Evolutionary conservation across 2,888 invertebrate species (phyloP), one percentile per base, ranked within the genome.

Genomic region (Strigamia maritima): DNA sequence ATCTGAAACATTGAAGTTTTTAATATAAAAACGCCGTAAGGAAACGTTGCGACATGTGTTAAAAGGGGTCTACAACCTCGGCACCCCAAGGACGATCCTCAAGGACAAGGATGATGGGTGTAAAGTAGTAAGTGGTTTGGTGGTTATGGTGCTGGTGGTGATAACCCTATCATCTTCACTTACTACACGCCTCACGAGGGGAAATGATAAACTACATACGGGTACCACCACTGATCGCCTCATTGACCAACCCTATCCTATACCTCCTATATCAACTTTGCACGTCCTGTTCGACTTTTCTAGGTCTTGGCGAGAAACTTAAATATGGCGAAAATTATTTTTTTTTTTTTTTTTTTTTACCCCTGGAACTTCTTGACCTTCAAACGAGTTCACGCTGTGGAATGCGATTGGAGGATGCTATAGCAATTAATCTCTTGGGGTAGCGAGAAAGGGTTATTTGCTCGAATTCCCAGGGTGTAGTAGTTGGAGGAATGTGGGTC

Each of bases 41-140:
- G n/a, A n/a, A n/a, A 54, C 8, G 54, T 54, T 54, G 54, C 54
- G 54, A 54, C 54, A 54, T 54, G 54, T 54, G 54, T 19, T 19
- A 19, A 54, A 35, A 54, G 19, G 54, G 54, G 54, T 54, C 54
- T 54, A 54, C 54, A 54, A 54, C 54, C 54, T 54, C 19, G 19
- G 54, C 54, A 54, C 54, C 54, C 54, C 54, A 54, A 54, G 54
- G 54, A 54, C 54, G 54, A 19, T 54, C 54, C 54, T 54, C 54
- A 54, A 54, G 54, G 54, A 54, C 54, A 54, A 54, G 54, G 54
- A 54, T 54, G 54, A 54, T 54, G 54, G 19, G 16, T 16, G 54
- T 54, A 54, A 54, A 54, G 54, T 54, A 54, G 54, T 8, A n/a
- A 19, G 54, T 54, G n/a, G 44, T 44, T 44, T 44, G 44, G 44